phyloP scores from a whole-genome alignment of 2,797 vertebrate genomes.

The Sebastes melanostomus region DNA sequence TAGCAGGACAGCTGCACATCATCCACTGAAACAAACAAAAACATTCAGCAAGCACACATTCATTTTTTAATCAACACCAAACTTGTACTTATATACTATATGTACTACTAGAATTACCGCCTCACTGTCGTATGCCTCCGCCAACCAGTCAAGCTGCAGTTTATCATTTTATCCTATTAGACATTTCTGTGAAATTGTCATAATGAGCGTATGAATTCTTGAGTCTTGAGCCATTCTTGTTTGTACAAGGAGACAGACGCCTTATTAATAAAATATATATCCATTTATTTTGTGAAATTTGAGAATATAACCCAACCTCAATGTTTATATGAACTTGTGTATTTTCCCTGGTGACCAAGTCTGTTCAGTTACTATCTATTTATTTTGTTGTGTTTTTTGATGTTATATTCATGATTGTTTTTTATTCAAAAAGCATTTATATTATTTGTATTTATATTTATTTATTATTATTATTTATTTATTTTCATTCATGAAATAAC shows the following conservation, averaged over 20 bases:
- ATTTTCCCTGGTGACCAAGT: background rate
- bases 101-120: too few species aligned
- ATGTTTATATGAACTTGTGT: background rate
- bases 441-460: too few species aligned
- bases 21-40: slow-evolving; percentile 84
- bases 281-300: background rate
- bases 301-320: background rate
- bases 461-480: too few species aligned
- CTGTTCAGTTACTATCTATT: background rate
- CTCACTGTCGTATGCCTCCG: too few species aligned
- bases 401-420: background rate
- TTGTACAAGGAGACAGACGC: background rate
- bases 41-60: background rate
- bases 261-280: background rate
- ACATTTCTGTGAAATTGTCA: too few species aligned
- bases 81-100: too few species aligned
- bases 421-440: background rate
- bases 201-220: background rate
- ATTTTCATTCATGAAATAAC: too few species aligned
- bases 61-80: background rate
- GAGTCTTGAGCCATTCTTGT: too few species aligned
- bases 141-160: too few species aligned
- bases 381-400: background rate
- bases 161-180: too few species aligned
- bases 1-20: slow-evolving; percentile 98